Evolutionary conservation across 1,140 invertebrate species (phyloP), one percentile per base, ranked within the genome.

Genomic region (Meloidogyne floridensis): DNA sequence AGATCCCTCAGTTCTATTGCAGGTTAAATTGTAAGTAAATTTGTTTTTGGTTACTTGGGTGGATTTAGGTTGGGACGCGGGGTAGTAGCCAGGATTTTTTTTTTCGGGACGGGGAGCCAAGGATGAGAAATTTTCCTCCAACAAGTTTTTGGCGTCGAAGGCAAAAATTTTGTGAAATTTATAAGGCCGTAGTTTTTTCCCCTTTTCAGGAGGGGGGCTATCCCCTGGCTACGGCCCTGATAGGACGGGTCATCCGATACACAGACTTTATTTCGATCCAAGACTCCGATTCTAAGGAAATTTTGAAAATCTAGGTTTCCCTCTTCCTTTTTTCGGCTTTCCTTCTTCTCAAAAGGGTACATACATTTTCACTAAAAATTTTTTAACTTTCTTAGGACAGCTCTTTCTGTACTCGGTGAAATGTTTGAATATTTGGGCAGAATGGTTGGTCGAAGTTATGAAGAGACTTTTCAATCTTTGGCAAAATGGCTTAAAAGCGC

Each of bases 361-460:
- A 32, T 32, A 32, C 32, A 32, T 32, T 32, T 32, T 32, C 32
- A 32, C 32, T 32, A 32, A 32, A 32, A 32, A 32, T 32, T 32
- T 32, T 32, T 32, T 32, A 32, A 32, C 32, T 32, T 32, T 32
- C 32, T 43, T 90, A 98, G 96, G 82, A 95, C 96, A 90, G 96
- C 97, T n/a, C 95, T 98, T 84, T 94, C 95, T 81, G 97, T 95
- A 89, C 93, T 99, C 72, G 97, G 96, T 32, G 94, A 94, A 79
- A 97, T 99, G 95, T 99, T 98, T 91, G 95, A 98, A 91, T 96
- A 95, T 90, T 92, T 99, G 10, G 97, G 97, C 2, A 91, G 97
- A 83, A 98, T 98, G 96, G 98, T 98, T 94, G 97, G 97, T 0
- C 92, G 96, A 83, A 97, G 96, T 0, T 98, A 98, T 90, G 97